Base-by-base conservation (phyloP, 2,888 invertebrate species). In the Operophtera brumata region DNA sequence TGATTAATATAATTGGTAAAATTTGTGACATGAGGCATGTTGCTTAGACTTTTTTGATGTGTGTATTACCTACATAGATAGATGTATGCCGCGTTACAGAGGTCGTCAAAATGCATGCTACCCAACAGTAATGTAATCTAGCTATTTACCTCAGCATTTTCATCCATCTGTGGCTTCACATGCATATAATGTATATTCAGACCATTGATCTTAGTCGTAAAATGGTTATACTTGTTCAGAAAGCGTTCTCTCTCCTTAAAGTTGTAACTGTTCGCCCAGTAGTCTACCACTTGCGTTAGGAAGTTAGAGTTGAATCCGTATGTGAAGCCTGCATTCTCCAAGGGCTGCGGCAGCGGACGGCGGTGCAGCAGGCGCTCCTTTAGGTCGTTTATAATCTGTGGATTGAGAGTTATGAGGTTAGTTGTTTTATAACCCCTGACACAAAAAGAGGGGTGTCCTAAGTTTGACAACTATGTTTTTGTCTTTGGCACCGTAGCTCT, bases 231-330 rank as follows among this genome's bases (percentile, higher is more conserved):
- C 57, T 92, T 86, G 73, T 97, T 97, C n/a, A 97, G 81, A 52
- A 91, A 91, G 2, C 82, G 75, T 73, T 96, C 94, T 8, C 95
- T 89, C 46, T 93, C 91, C 40, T 85, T 85, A 52, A 90, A 82
- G 67, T 96, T 91, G 77, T 95, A 97, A 30, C 91, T 91, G 34
- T 93, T 92, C 9, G 91, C 91, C 98, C 98, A 98, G 77, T 95
- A 95, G 40, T 94, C 91, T 0, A 95, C 77, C 6, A 97, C 87
- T 61, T 91, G 91, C 9, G 91, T 85, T 4, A 97, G 79, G 59
- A 93, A 93, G 35, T 93, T 89, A 0, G 94, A 84, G 71, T 96
- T 95, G 75, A 97, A 94, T 1, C 98, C 98, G 71, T 97, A 97
- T 54, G 93, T 91, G 80, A 96, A 97, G 6, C 92, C 92, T 0